Base-by-base conservation (phyloP, 2,797 vertebrate genomes). In the Poeciliopsis turneri region DNA sequence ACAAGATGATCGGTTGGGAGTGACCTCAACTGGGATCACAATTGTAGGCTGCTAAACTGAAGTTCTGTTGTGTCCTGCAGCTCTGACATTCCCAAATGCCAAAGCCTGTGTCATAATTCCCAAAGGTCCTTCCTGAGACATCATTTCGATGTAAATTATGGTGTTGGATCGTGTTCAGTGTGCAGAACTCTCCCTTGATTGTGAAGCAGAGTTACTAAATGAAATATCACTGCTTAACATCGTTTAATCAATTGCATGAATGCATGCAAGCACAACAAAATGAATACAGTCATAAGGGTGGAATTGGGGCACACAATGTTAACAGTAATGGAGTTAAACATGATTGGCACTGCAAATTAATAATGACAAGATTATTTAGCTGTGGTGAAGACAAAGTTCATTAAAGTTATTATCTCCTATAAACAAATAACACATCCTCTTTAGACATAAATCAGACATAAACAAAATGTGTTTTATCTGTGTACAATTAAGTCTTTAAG, bases 21-120 rank as follows among this genome's bases (percentile, higher is more conserved):
- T 82, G 83, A 92, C 90, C 66, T 71, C 88, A 82, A 76, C 69
- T 80, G 87, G 80, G 86, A 86, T 82, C 84, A 79, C 83, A 88
- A 92, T 89, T 86, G 80, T 81, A 73, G 81, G 76, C 75, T 73
- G 84, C 84, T 83, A 43, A 87, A 72, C 75, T 77, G 75, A 84
- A 77, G 75, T 72, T 77, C 80, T 30, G 64, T 75, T 70, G 71
- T 88, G 74, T 86, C 79, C 79, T n/a, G 46, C 75, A 86, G 85
- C 84, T 72, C 43, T 41, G 76, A 86, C 80, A 84, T 88, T 92
- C 86, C 84, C 82, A 79, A 80, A 92, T 74, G 83, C 81, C 84
- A 83, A 81, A 88, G 59, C 28, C 33, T 28, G 36, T 30, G 78
- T 68, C 59, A 83, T 89, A 84, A 82, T 82, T 86, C 76, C 84